Percentiles rank a stretch among this genome's conserved stretches.
These are phyloP conservation scores for Megalops cyprinoides DNA, from an alignment of 2,797 vertebrate species.

Conservation along the genomic window DNA sequence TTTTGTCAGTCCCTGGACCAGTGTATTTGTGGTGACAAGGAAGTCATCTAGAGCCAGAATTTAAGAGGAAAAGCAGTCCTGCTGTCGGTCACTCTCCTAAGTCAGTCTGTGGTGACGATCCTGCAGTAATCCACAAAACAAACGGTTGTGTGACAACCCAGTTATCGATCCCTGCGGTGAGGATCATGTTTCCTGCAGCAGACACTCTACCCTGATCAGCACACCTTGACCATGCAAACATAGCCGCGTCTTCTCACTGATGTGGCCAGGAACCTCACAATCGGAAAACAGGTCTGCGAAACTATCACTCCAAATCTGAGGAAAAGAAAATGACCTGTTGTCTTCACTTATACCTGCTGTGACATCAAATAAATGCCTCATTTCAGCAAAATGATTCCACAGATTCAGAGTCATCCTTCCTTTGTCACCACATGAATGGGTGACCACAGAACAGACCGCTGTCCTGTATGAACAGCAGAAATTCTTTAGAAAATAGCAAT, in stretches of 20 bases:
- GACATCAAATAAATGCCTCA: background rate
- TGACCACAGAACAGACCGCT: background rate
- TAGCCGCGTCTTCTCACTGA: background rate
- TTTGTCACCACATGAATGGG: background rate
- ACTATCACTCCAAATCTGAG: background rate
- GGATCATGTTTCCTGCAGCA: conserved; percentile 32
- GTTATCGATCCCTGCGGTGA: conserved; percentile 1
- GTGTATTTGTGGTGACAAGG: conserved; percentile 18
- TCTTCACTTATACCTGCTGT: too few species aligned
- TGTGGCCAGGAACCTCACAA: background rate
- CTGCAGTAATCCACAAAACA: conserved; percentile 58
- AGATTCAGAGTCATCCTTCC: background rate
- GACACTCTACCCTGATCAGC: conserved; percentile 60
- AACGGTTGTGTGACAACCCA: conserved; percentile 34
- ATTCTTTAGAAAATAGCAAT: background rate
- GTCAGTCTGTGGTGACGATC: conserved; percentile 45
- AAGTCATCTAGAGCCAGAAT: conserved; percentile 42
- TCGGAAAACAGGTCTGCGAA: background rate
- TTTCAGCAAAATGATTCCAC: background rate
- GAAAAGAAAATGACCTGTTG: background rate
- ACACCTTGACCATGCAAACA: conserved; percentile 36
- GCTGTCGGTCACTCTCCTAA: conserved; percentile 41
- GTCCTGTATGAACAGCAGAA: too few species aligned
- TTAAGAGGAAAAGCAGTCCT: too few species aligned
- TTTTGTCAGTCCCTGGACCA: conserved; percentile 13